A percentile compares a stretch with the other conserved stretches of the same genome.
These are phyloP conservation scores for Hypotaenidia philippensis DNA, from an alignment of 2,797 vertebrate genomes.

Conservation along the genomic window DNA sequence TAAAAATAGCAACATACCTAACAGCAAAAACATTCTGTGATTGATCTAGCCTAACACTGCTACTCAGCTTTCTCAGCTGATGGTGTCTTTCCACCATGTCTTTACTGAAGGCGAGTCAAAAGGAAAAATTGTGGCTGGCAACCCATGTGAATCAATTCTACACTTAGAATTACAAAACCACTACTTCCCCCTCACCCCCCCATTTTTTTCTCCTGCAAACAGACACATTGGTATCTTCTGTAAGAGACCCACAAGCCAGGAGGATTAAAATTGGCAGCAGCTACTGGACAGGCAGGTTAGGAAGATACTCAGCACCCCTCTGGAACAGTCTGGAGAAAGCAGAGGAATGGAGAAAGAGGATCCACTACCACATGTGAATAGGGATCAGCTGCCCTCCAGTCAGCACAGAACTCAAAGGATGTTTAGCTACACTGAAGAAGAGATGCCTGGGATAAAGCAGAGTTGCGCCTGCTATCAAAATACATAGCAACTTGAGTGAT, in stretches of 20 bases:
- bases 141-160: not conserved
- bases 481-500: not conserved
- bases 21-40: rapidly evolving
- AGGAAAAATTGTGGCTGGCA: not conserved
- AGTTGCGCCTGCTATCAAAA: not conserved
- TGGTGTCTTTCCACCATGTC: not conserved
- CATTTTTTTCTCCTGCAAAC: not conserved
- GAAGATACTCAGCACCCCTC: not conserved
- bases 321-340: not conserved
- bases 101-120: not conserved
- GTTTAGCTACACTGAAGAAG: not conserved
- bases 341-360: not conserved
- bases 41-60: rapidly evolving
- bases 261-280: not conserved
- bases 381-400: not conserved
- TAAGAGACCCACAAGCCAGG: not conserved
- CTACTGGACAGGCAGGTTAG: not conserved
- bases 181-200: not conserved
- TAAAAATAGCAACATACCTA: not conserved
- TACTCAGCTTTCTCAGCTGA: not conserved
- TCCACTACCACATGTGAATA: rapidly evolving
- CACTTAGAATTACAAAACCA: not conserved
- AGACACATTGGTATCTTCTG: not conserved
- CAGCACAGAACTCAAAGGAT: not conserved
- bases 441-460: not conserved